phyloP scores from a whole-genome alignment of 2,113 vertebrate species.

The Uria lomvia region DNA sequence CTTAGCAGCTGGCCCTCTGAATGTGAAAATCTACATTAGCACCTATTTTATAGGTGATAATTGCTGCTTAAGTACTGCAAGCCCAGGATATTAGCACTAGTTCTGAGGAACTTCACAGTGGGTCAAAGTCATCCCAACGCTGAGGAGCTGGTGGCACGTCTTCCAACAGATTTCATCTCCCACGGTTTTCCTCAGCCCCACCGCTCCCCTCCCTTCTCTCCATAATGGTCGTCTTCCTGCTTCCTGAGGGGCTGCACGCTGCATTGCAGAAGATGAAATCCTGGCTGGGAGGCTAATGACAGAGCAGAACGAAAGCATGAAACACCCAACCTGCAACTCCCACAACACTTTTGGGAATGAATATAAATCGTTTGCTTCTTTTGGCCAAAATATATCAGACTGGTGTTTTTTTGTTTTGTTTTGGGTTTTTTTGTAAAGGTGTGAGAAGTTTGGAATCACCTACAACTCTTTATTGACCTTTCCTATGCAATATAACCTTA shows the following conservation, averaged over 20 bases:
- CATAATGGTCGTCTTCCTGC: background rate
- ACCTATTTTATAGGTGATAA: conserved; percentile 63
- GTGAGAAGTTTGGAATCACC: background rate
- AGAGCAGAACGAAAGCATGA: background rate
- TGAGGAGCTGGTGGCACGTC: background rate
- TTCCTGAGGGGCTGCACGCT: background rate
- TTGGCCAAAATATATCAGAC: background rate
- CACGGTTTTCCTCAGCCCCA: background rate
- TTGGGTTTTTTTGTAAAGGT: background rate
- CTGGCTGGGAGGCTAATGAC: background rate
- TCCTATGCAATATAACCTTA: background rate
- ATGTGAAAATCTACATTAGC: conserved; percentile 59
- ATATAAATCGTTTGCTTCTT: background rate
- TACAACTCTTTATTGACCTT: background rate
- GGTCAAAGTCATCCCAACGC: background rate
- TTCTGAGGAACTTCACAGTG: conserved; percentile 41
- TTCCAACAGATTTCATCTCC: background rate
- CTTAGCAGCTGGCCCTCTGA: conserved; percentile 4
- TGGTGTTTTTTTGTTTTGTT: too few relatives aligned
- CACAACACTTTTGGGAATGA: background rate
- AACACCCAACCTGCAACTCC: background rate
- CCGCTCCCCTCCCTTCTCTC: background rate
- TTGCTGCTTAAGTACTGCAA: conserved; percentile 37
- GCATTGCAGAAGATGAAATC: background rate
- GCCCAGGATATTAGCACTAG: conserved; percentile 44